Base-by-base conservation (phyloP, 2,888 invertebrate species). In the Anoplius nigerrimus region DNA sequence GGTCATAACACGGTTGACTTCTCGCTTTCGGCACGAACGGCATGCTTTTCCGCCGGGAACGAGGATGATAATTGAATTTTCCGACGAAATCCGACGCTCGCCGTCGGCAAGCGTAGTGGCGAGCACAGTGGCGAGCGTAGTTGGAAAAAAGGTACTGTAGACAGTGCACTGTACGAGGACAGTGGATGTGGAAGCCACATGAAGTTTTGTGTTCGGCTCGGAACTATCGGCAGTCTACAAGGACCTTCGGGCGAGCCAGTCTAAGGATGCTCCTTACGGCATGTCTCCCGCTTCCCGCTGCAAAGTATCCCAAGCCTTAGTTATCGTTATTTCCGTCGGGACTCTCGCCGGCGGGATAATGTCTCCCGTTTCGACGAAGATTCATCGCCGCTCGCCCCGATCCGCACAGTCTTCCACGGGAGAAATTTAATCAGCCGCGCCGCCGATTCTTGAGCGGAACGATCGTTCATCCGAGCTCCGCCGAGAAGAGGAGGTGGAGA, bases 51-150 rank as follows among this genome's bases (percentile, higher is more conserved):
- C 62, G 34, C 48, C 57, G 46, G 42, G 20, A 0, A 34, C 20
- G 34, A 55, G 5, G 55, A 63, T 56, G 51, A 53, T 73, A 66
- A 66, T 74, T 60, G 66, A 69, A 74, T 69, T 66, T n/a, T 69
- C 48, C 55, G 13, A 58, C 45, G 66, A 64, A 66, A 66, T 62
- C 62, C 63, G 53, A 63, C 48, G 46, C 55, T 20, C 24, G 48
- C 48, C 16, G 48, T 22, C 24, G 53, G 34, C 34, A n/a, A n/a
- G n/a, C n/a, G n/a, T n/a, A 2, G 34, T 11, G 34, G 4, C 8
- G 11, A 34, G 6, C 34, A n/a, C n/a, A 2, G 34, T 11, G 34
- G 4, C 8, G 11, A 34, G 6, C 34, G 34, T 34, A 13, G 4
- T 34, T 24, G 3, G 24, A 11, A 11, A 34, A 34, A n/a, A n/a